These are phyloP conservation scores for Lytechinus variegatus DNA, from an alignment of 35 echinoderm and acorn worm genomes.

Conservation along the genomic window DNA sequence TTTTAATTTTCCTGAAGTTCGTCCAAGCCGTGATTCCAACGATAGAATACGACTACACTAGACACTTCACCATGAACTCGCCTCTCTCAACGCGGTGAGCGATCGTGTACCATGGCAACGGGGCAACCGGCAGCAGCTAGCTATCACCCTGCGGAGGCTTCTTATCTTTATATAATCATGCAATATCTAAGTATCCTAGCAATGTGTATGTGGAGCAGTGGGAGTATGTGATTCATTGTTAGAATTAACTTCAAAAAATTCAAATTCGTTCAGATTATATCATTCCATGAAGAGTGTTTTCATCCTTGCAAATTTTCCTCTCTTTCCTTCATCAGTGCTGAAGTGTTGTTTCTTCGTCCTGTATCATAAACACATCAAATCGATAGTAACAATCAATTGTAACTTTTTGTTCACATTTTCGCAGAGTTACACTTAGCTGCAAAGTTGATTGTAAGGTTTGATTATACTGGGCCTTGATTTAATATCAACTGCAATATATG, in stretches of 20 bases:
- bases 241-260: neutral
- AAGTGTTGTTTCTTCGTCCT: neutral
- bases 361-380: too few relatives aligned
- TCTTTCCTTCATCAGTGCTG: neutral
- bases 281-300: neutral
- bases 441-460: too few relatives aligned
- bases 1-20: constrained; percentile 99
- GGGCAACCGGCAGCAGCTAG: neutral
- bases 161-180: neutral
- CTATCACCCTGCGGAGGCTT: neutral
- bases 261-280: neutral
- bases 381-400: too few relatives aligned
- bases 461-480: neutral
- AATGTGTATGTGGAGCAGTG: neutral
- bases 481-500: neutral
- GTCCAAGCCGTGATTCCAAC: constrained; percentile 99
- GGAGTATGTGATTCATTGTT: neutral
- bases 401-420: too few relatives aligned
- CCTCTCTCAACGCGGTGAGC: neutral
- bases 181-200: constrained; percentile 1
- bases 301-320: neutral
- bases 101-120: neutral
- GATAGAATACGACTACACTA: constrained; percentile 99
- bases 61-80: constrained; percentile 89
- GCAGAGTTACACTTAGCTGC: too few relatives aligned